Percentiles rank a stretch among this genome's conserved stretches.
Evolutionary conservation across 2,113 vertebrate genomes (phyloP).

Genomic region (Piliocolobus tephrosceles): DNA sequence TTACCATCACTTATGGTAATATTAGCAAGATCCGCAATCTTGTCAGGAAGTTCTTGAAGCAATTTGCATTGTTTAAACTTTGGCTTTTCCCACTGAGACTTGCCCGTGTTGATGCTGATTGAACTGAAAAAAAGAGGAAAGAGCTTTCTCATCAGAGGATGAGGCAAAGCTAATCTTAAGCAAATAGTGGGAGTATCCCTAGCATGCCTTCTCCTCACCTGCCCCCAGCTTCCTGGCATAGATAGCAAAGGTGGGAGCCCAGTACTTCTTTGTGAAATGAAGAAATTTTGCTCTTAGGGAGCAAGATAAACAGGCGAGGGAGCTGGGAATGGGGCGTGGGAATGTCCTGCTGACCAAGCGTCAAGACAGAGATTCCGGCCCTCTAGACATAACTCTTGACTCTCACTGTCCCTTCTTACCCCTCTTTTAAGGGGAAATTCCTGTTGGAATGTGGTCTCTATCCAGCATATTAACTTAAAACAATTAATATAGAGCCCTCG

Average conservation of each 20-base stretch:
- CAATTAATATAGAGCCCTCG: not conserved
- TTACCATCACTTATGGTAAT: conserved; percentile 88
- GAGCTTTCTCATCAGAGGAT: not conserved
- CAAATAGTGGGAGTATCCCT: not conserved
- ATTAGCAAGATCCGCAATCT: conserved; percentile 85
- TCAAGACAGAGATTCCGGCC: not conserved
- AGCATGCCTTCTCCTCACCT: not conserved
- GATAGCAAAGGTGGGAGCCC: not conserved
- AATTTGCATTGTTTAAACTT: conserved; percentile 83
- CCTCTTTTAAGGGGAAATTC: not conserved
- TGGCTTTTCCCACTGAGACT: conserved; percentile 86
- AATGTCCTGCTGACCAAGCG: not conserved
- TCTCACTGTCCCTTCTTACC: not conserved
- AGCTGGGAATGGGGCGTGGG: not conserved
- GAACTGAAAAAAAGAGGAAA: conserved; percentile 73
- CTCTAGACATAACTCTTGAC: not conserved
- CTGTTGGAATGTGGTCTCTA: not conserved
- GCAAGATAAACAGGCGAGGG: not conserved
- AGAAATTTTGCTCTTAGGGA: not conserved
- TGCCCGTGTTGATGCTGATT: conserved; percentile 72
- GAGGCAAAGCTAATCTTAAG: not conserved
- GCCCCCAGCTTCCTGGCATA: not conserved
- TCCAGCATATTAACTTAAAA: not conserved
- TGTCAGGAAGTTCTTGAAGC: conserved; percentile 80
- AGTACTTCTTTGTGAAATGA: not conserved